A percentile compares a stretch with the other conserved stretches of the same genome.
Evolutionary conservation across 2,113 vertebrate species (phyloP).

Genomic region (Myodes glareolus): DNA sequence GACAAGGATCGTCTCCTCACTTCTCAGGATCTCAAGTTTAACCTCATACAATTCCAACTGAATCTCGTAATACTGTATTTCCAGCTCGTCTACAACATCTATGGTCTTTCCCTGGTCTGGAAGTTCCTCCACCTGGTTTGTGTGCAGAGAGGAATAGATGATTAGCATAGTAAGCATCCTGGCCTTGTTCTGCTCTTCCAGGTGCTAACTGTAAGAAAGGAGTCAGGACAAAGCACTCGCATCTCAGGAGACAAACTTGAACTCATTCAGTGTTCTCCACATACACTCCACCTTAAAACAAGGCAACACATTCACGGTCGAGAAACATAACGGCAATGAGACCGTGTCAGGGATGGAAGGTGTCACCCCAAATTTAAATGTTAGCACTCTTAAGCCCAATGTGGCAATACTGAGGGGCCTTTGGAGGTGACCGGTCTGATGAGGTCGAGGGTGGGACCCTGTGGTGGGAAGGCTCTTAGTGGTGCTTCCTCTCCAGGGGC

Average conservation of each 20-base stretch:
- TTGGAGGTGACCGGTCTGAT: not conserved
- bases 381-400: not conserved
- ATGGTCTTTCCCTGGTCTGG: slow-evolving; percentile 81
- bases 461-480: not conserved
- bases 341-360: not conserved
- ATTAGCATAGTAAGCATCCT: not conserved
- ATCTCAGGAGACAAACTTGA: slow-evolving; percentile 28
- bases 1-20: slow-evolving; percentile 94
- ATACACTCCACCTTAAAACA: slow-evolving; percentile 14
- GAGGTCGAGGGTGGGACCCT: not conserved
- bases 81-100: slow-evolving; percentile 89
- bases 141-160: slow-evolving; percentile 51
- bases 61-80: slow-evolving; percentile 94
- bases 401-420: not conserved
- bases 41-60: slow-evolving; percentile 95
- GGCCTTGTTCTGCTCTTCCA: not conserved
- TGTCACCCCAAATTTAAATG: not conserved
- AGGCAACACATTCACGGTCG: not conserved
- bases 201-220: not conserved
- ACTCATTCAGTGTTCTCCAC: not conserved
- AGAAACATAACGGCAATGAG: slow-evolving; percentile 1
- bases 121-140: slow-evolving; percentile 89
- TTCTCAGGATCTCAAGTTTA: slow-evolving; percentile 94
- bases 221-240: not conserved
- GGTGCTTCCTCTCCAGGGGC: not conserved